Conservation (phyloP, 37 sponge, comb jelly and placozoan genomes). For the Mnemiopsis leidyi region DNA sequence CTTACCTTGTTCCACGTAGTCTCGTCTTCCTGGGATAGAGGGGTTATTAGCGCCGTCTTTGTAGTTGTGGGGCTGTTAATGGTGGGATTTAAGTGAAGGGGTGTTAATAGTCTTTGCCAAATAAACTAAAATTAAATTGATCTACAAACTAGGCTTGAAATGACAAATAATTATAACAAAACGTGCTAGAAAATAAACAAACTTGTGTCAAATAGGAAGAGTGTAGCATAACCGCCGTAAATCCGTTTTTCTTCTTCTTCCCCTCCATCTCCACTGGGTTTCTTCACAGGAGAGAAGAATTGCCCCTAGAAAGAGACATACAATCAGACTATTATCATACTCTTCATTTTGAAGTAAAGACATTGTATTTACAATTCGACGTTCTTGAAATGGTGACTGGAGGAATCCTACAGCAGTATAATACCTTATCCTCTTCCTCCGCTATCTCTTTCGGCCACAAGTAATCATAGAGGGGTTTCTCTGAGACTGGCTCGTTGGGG, state of each 20-base stretch:
- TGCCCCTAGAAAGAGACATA: too few relatives aligned
- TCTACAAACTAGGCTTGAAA: background rate
- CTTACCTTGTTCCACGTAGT: background rate
- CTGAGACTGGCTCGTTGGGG: constrained; percentile 15
- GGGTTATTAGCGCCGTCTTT: too few relatives aligned
- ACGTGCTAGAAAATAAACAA: too few relatives aligned
- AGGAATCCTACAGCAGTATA: too few relatives aligned
- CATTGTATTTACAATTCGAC: background rate
- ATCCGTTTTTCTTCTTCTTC: background rate
- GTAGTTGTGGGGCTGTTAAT: too few relatives aligned
- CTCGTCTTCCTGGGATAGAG: background rate
- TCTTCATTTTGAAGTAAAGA: background rate
- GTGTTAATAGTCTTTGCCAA: too few relatives aligned
- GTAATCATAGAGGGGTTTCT: constrained; percentile 37
- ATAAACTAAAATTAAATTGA: background rate
- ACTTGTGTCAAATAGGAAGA: background rate
- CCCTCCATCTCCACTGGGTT: background rate
- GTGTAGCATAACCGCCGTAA: background rate
- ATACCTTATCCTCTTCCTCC: background rate
- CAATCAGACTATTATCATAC: too few relatives aligned
- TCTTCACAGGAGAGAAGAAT: background rate
- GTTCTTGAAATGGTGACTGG: background rate
- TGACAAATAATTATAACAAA: too few relatives aligned
- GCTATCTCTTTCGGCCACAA: background rate
- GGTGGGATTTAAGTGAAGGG: too few relatives aligned